Evolutionary conservation across 2,113 vertebrate genomes (phyloP), one percentile per base, ranked within the genome.

Genomic region (Nycticebus coucang): DNA sequence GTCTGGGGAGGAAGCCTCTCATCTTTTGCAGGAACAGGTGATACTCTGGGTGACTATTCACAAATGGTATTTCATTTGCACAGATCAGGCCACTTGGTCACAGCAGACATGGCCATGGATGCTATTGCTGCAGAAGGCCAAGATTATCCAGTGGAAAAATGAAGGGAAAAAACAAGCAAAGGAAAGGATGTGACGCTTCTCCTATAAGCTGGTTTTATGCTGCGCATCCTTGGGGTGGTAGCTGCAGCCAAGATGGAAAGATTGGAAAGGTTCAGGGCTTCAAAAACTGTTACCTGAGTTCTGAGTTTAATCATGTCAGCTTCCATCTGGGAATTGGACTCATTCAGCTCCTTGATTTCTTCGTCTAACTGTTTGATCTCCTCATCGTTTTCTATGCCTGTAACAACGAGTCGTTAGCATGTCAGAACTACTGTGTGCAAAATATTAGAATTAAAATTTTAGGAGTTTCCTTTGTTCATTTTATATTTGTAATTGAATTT

Each of bases 261-360:
- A 50, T 50, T 50, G 45, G 45, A 50, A 50, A 50, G 28, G 14
- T 45, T 74, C 45, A 13, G 50, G 97, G 97, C 96, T 98, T 97
- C 96, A 97, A 98, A 98, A 98, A 98, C 98, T 98, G 98, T 99
- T 98, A 99, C 99, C 99, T 99, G 99, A 97, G 99, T 99, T 98
- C 99, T 98, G 96, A 99, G 99, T 98, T 99, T 99, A 98, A 99
- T 99, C 99, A 99, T 99, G 97, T 99, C 99, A 30, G 99, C 99
- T 98, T 99, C 99, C 99, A 99, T 99, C 97, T 99, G 99, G 89
- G 99, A 99, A 98, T 99, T 99, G 85, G 99, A 99, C 98, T 99
- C 99, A 98, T 99, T 99, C 98, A 99, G 99, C 98, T 99, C 99
- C 98, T 99, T 99, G 98, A 99, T 99, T 98, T 99, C 99, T 97